phyloP scores from a whole-genome alignment of 2,888 invertebrate genomes.

The Candidula unifasciata region DNA sequence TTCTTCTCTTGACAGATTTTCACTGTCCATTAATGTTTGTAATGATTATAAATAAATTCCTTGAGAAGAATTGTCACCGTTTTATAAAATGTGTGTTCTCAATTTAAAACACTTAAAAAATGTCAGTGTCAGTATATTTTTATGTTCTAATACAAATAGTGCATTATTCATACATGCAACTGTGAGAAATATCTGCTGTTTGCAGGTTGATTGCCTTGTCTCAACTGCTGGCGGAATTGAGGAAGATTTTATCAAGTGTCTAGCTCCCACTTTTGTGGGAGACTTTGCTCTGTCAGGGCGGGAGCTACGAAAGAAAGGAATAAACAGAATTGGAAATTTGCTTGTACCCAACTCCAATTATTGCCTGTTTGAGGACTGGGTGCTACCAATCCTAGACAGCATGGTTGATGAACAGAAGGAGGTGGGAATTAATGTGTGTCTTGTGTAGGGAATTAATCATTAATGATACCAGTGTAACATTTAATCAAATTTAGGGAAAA shows the following conservation, averaged over 20 bases:
- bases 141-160: too few species aligned
- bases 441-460: neutral
- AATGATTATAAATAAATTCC: too few species aligned
- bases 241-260: constrained; percentile 98
- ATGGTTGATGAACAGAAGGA: constrained; percentile 92
- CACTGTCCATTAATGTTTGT: too few species aligned
- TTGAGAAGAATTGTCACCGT: too few species aligned
- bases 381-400: constrained; percentile 93
- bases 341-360: constrained; percentile 99
- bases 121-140: too few species aligned
- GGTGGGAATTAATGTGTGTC: constrained; percentile 5
- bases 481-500: too few species aligned
- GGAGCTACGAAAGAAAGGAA: constrained; percentile 87
- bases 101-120: too few species aligned
- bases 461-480: neutral
- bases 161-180: too few species aligned
- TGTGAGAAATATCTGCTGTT: neutral
- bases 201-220: constrained; percentile 93
- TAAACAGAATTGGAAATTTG: constrained; percentile 94
- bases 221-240: constrained; percentile 98
- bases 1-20: too few species aligned
- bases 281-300: constrained; percentile 90
- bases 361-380: constrained; percentile 97
- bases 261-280: constrained; percentile 95
- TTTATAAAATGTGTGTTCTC: too few species aligned